A percentile compares a stretch with the other conserved stretches of the same genome.
phyloP scores from a whole-genome alignment of 2,113 vertebrate species.

The Microtus richardsoni region DNA sequence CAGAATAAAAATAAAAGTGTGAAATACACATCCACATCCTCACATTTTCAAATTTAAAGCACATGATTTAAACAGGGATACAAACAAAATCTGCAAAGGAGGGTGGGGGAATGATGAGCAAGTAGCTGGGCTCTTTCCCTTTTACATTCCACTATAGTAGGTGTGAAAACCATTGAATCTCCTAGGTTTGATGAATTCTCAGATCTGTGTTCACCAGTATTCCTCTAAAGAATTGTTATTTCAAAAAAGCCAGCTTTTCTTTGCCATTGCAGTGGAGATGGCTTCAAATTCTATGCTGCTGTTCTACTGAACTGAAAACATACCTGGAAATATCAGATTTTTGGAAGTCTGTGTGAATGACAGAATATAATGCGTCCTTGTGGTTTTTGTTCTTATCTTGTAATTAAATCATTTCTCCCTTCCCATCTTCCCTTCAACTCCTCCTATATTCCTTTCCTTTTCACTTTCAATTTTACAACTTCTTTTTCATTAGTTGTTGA shows the following conservation, averaged over 20 bases:
- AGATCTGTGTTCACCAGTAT: background rate
- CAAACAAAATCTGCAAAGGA: background rate
- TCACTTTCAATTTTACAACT: background rate
- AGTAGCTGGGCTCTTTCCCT: background rate
- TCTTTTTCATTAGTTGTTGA: background rate
- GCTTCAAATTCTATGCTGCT: background rate
- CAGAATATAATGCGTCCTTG: background rate
- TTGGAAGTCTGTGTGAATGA: background rate
- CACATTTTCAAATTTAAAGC: conserved; percentile 65
- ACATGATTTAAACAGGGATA: conserved; percentile 41
- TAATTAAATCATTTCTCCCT: background rate
- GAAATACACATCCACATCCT: conserved; percentile 62
- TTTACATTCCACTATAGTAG: background rate
- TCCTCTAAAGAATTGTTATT: background rate
- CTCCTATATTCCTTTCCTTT: background rate
- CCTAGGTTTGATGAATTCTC: background rate
- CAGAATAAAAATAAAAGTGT: conserved; percentile 77
- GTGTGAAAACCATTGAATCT: background rate
- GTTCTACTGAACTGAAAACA: background rate
- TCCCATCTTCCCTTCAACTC: background rate
- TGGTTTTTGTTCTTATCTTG: background rate
- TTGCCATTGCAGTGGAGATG: background rate
- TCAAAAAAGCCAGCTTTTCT: background rate
- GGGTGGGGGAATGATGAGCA: background rate
- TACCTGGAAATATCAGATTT: background rate